These are phyloP conservation scores for Coelinius sp. DNA, from an alignment of 2,888 invertebrate genomes.

Conservation along the genomic window DNA sequence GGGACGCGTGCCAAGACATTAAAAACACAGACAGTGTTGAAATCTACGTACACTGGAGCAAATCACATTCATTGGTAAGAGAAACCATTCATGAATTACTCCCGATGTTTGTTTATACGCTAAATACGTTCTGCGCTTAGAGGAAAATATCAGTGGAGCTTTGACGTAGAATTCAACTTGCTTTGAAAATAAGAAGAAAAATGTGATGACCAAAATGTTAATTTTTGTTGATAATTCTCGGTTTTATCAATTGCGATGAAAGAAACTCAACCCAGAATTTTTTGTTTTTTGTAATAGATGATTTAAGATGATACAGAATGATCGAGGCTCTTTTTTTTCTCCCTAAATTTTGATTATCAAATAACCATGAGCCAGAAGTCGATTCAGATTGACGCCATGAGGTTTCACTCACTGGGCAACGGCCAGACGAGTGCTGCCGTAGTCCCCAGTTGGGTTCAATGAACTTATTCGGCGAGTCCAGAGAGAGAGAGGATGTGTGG, in stretches of 20 bases:
- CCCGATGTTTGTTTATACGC: conserved; percentile 59
- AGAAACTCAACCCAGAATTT: not conserved
- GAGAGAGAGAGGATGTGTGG: not conserved
- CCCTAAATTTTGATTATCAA: not conserved
- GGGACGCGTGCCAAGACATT: conserved; percentile 12
- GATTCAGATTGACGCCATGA: conserved; percentile 7
- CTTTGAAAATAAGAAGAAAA: not conserved
- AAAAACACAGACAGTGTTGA: not conserved
- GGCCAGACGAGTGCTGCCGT: conserved; percentile 21
- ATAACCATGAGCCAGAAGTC: conserved; percentile 19
- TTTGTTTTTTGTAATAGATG: too few species aligned
- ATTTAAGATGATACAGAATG: too few species aligned
- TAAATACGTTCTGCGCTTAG: conserved; percentile 42
- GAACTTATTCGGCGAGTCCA: conserved; percentile 45
- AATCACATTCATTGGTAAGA: conserved; percentile 26
- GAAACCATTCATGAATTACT: conserved; percentile 62
- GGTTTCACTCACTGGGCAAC: conserved; percentile 27
- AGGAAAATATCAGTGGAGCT: conserved; percentile 6
- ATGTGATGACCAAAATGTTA: not conserved
- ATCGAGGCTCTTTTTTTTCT: not conserved
- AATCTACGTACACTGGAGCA: not conserved
- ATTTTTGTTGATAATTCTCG: not conserved
- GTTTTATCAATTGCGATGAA: not conserved
- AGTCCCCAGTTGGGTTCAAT: conserved; percentile 38
- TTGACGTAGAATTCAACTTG: conserved; percentile 9